Evolutionary conservation across 2,797 vertebrate genomes (phyloP).

Genomic region (Hydrocynus forskahlii): DNA sequence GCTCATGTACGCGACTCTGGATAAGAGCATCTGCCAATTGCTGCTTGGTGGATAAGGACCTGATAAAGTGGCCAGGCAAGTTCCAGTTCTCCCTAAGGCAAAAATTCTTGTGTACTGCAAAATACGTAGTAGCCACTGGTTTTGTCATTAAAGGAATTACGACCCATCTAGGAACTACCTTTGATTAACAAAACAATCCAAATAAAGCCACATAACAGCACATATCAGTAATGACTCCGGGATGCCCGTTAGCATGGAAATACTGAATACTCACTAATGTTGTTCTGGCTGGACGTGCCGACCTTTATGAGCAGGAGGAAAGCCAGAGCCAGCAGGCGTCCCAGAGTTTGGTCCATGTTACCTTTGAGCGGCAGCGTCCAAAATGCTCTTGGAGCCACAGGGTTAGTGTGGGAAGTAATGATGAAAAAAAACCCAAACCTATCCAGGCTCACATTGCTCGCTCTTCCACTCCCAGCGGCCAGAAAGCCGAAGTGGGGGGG

Average conservation of each 20-base stretch:
- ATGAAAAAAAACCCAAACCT: slow-evolving; percentile 59
- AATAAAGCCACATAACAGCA: not conserved
- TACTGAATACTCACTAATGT: slow-evolving; percentile 66
- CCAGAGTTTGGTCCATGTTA: slow-evolving; percentile 69
- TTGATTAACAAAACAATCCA: not conserved
- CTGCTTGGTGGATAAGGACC: no score
- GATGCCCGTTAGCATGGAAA: not conserved
- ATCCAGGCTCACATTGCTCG: slow-evolving; percentile 48
- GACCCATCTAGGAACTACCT: no score
- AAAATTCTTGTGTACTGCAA: no score
- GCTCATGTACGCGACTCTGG: no score
- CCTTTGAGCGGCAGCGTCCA: slow-evolving; percentile 60
- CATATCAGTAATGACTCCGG: not conserved
- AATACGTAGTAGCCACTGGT: no score
- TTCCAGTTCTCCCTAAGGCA: no score
- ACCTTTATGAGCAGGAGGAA: slow-evolving; percentile 70
- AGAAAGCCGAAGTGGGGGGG: slow-evolving; percentile 42
- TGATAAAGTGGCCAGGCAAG: no score
- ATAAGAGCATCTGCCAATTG: no score
- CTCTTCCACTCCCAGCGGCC: slow-evolving; percentile 64
- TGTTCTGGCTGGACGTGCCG: slow-evolving; percentile 65
- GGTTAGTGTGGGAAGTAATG: slow-evolving; percentile 47
- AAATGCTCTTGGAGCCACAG: slow-evolving; percentile 55
- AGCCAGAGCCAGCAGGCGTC: slow-evolving; percentile 60
- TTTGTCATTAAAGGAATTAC: no score